Evolutionary conservation across 2,888 invertebrate species (phyloP), one percentile per base, ranked within the genome.

Genomic region (Thecocarcelia acutangulata): DNA sequence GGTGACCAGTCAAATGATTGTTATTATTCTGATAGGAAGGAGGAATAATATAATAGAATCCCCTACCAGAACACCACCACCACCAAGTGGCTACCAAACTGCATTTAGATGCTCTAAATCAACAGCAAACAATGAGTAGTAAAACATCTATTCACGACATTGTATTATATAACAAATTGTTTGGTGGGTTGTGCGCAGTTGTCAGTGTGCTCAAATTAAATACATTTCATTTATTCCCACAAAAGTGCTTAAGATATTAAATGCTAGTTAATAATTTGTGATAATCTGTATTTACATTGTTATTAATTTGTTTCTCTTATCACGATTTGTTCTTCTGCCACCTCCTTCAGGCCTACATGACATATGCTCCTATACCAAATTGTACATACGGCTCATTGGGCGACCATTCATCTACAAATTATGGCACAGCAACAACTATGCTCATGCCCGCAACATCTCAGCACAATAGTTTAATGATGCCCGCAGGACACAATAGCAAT

Each of bases 301-400:
- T 52, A 69, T 73, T 73, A 56, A 73, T 73, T 63, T 52, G 40
- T 58, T 75, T 37, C 52, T 69, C 12, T 44, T 63, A 46, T 56
- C 37, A 33, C 33, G 42, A 50, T 63, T 59, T 64, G 3, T 56
- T 48, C 40, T 56, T 42, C 24, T 37, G 42, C 48, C 21, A 11
- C 13, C 5, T 42, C 21, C 37, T 42, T n/a, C 63, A 81, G 89
- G 88, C 88, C 64, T 90, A 90, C 80, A 88, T 89, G 87, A 87
- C 89, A 82, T 90, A 90, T 85, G 89, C 89, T 73, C 90, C 90
- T 64, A 88, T 90, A 73, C 88, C 88, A 68, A 88, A 85, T 83
- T 88, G 88, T 83, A 87, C 87, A 82, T 90, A 90, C 83, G 88
- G 87, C 63, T 87, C 87, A 77, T 83, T 90, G 64, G 87, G 80